Evolutionary conservation across 1,140 invertebrate genomes (phyloP).

Genomic region (Drosophila hydei): DNA sequence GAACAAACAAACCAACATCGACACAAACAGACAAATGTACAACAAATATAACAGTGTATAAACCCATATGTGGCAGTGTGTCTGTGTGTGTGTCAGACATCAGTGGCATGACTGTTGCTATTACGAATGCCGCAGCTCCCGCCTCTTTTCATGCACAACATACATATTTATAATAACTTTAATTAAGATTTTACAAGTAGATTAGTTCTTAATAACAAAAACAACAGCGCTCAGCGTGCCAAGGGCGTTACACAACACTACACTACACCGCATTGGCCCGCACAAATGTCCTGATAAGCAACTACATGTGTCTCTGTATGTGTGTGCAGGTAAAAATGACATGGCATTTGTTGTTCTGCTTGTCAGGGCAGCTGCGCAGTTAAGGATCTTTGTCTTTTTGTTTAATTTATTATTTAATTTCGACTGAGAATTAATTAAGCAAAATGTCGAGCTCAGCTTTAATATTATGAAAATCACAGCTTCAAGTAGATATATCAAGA

Average conservation of each 20-base stretch:
- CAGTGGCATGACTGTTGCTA: constrained; percentile 53
- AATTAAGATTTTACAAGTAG: constrained; percentile 82
- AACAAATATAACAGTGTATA: constrained; percentile 29
- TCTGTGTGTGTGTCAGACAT: constrained; percentile 30
- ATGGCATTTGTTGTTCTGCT: no score
- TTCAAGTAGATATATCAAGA: no score
- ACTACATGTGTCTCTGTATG: constrained; percentile 8
- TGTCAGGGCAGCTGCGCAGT: no score
- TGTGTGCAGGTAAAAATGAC: background rate
- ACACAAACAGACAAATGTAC: constrained; percentile 30
- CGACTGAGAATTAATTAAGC: no score
- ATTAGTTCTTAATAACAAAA: constrained; percentile 81
- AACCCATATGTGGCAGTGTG: background rate
- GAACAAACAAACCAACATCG: constrained; percentile 49
- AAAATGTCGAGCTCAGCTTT: no score
- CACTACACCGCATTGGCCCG: constrained; percentile 24
- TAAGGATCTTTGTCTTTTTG: no score
- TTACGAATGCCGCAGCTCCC: constrained; percentile 22
- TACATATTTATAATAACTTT: constrained; percentile 82
- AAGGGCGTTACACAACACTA: constrained; percentile 40
- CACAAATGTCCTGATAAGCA: constrained; percentile 31
- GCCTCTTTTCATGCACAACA: constrained; percentile 22
- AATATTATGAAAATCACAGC: no score
- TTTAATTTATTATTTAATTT: no score
- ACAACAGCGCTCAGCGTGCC: constrained; percentile 44